These are phyloP conservation scores for Columba guinea DNA, from an alignment of 2,797 vertebrate genomes.

Conservation along the genomic window DNA sequence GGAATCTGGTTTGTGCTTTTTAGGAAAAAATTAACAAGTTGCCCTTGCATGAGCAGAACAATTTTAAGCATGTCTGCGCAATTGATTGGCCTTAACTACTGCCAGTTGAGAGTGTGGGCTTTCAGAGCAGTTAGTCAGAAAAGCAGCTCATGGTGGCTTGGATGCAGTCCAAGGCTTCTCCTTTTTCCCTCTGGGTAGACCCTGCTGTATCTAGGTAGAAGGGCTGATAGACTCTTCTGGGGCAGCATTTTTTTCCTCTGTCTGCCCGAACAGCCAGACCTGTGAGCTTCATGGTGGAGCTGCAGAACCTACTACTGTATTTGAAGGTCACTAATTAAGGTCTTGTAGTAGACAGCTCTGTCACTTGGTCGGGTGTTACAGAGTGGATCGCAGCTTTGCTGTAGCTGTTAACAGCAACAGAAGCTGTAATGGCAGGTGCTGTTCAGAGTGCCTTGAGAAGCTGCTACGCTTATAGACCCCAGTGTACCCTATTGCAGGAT, in stretches of 20 bases:
- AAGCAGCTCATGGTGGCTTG: not conserved
- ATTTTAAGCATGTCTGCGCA: not conserved
- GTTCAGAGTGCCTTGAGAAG: not conserved
- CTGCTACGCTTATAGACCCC: rapidly evolving
- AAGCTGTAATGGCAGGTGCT: not conserved
- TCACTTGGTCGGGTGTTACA: not conserved
- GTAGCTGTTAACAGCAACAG: not conserved
- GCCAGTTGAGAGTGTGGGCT: not conserved
- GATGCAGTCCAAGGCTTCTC: not conserved
- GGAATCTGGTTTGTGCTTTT: slow-evolving; percentile 23
- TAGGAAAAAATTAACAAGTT: slow-evolving; percentile 1
- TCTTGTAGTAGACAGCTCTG: not conserved
- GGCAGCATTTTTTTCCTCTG: not conserved
- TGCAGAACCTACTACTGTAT: not conserved
- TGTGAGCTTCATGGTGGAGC: not conserved
- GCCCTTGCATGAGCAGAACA: not conserved
- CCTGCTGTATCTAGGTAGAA: not conserved
- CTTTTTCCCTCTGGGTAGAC: not conserved
- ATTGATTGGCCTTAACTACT: not conserved
- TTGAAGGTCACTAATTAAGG: not conserved
- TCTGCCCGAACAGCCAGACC: not conserved
- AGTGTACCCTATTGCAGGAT: not conserved
- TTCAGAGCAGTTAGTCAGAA: not conserved
- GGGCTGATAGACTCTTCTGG: not conserved
- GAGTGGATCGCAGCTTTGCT: not conserved